These are phyloP conservation scores for Trissolcus brochymenae DNA, from an alignment of 2,888 invertebrate species.

Conservation along the genomic window DNA sequence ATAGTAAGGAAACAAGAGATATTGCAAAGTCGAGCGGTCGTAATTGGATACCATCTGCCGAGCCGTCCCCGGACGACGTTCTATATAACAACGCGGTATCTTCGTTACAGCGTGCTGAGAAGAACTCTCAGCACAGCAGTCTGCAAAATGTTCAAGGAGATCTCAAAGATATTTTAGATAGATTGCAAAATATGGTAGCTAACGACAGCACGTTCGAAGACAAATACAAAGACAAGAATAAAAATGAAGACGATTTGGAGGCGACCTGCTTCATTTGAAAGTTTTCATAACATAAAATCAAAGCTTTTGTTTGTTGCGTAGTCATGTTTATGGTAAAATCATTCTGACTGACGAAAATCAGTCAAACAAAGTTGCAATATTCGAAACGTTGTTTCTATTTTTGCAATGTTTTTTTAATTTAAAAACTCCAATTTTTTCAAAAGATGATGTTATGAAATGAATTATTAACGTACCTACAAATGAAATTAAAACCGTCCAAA, in stretches of 20 bases:
- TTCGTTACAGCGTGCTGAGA: slow-evolving; percentile 71
- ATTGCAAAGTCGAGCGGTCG: slow-evolving; percentile 54
- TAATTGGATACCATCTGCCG: slow-evolving; percentile 58
- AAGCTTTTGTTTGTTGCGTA: background rate
- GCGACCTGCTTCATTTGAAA: slow-evolving; percentile 48
- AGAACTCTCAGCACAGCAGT: slow-evolving; percentile 74
- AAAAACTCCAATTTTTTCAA: no score
- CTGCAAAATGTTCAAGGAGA: slow-evolving; percentile 80
- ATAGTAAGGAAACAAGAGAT: slow-evolving; percentile 54
- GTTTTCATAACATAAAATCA: background rate
- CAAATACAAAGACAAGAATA: slow-evolving; percentile 65
- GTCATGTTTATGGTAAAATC: no score
- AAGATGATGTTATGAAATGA: no score
- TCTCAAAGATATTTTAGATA: slow-evolving; percentile 82
- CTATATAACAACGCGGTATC: slow-evolving; percentile 71
- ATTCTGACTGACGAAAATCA: no score
- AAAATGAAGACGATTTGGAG: slow-evolving; percentile 37
- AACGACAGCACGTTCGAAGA: slow-evolving; percentile 83
- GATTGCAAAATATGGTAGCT: slow-evolving; percentile 84
- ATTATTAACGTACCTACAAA: no score
- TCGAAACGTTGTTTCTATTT: no score
- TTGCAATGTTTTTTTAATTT: no score
- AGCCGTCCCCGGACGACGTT: slow-evolving; percentile 64
- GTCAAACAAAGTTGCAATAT: no score
- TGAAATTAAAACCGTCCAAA: no score